Conservation (phyloP, 2,113 vertebrate genomes). For the Pygathrix nemaeus region DNA sequence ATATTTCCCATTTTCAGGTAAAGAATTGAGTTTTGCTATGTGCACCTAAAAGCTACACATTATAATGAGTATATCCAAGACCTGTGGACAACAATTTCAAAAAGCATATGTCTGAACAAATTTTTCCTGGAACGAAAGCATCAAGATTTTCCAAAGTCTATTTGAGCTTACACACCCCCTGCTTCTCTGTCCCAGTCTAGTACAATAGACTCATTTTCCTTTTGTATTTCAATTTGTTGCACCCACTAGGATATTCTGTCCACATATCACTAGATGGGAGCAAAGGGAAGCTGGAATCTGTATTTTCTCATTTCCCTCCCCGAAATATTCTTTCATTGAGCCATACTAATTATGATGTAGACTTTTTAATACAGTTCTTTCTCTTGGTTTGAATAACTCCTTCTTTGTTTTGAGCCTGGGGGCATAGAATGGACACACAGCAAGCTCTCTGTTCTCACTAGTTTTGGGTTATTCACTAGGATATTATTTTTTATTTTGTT, state of each 20-base stretch:
- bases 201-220: background rate
- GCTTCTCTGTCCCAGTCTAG: background rate
- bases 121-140: background rate
- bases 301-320: background rate
- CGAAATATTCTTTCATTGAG: background rate
- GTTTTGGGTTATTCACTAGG: background rate
- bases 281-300: background rate
- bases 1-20: background rate
- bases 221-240: background rate
- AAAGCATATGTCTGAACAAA: background rate
- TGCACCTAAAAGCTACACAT: background rate
- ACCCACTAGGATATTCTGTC: background rate
- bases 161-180: rapidly evolving
- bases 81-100: background rate
- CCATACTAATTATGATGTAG: too few species aligned
- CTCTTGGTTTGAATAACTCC: background rate
- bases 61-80: background rate
- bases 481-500: background rate
- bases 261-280: background rate
- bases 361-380: background rate
- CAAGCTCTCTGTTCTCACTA: background rate
- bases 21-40: background rate
- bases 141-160: background rate
- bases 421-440: background rate
- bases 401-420: background rate